A percentile compares a stretch with the other conserved stretches of the same genome.
phyloP scores from a whole-genome alignment of 2,113 vertebrate species.

The Meriones unguiculatus region DNA sequence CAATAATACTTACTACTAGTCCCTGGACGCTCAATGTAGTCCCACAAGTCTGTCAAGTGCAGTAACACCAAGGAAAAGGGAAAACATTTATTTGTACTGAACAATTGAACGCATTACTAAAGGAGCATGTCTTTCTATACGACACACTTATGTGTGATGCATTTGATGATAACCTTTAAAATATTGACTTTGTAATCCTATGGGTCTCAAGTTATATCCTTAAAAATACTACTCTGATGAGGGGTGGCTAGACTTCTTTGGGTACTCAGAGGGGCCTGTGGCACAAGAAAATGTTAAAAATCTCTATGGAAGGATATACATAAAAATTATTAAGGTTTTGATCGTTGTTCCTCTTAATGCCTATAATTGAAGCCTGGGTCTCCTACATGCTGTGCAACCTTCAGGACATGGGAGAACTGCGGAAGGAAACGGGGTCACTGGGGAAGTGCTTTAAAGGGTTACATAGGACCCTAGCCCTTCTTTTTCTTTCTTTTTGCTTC shows the following conservation, averaged over 20 bases:
- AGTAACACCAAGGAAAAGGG: not conserved
- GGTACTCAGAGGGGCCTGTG: not conserved
- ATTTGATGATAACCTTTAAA: not conserved
- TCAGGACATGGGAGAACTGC: not conserved
- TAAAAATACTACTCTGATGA: not conserved
- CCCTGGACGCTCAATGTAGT: not conserved
- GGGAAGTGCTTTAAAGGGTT: not conserved
- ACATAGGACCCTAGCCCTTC: accelerated
- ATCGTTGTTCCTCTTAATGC: not conserved
- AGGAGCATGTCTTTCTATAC: not conserved
- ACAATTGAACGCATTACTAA: not conserved
- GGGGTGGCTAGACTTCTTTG: not conserved
- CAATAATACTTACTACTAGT: not conserved
- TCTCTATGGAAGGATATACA: not conserved
- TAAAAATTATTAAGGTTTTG: not conserved
- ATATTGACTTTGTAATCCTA: not conserved
- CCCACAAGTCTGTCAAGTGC: not conserved
- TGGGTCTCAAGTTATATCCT: not conserved
- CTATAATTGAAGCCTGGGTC: not conserved
- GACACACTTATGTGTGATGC: not conserved
- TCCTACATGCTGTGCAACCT: not conserved
- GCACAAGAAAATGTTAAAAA: not conserved
- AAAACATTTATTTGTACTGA: not conserved
- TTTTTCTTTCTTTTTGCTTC: not conserved
- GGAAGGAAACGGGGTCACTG: not conserved